Conservation (phyloP, 2,888 invertebrate species). For the Smittia sp. region DNA sequence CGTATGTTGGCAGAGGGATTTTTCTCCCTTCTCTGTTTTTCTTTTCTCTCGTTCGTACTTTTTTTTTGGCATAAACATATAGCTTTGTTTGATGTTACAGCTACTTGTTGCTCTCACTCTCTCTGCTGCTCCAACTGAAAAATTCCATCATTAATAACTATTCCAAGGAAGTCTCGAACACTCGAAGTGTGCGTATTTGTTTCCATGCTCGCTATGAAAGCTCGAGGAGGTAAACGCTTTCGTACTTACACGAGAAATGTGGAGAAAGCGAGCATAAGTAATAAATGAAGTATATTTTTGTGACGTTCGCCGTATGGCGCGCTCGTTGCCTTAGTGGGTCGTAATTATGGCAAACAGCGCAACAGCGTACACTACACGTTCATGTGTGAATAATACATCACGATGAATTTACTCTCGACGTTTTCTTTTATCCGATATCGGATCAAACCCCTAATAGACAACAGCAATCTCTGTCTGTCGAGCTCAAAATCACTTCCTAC, state of each 20-base stretch:
- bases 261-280: neutral
- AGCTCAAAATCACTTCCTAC: neutral
- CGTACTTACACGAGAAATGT: no score
- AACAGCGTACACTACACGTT: constrained; percentile 18
- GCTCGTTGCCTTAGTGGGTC: neutral
- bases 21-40: constrained; percentile 3
- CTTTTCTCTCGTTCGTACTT: constrained; percentile 11
- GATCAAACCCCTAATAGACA: neutral
- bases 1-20: constrained; percentile 9
- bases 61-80: constrained; percentile 33
- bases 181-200: neutral
- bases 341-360: neutral
- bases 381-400: constrained; percentile 22
- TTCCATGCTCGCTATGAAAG: constrained; percentile 23
- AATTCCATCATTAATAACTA: constrained; percentile 40
- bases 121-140: constrained; percentile 10
- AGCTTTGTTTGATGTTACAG: constrained; percentile 38
- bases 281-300: neutral
- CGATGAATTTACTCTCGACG: constrained; percentile 5
- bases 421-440: neutral
- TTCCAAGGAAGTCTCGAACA: neutral
- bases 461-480: constrained; percentile 21
- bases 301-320: constrained; percentile 3
- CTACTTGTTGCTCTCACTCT: constrained; percentile 41
- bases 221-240: neutral